phyloP scores from a whole-genome alignment of 2,888 invertebrate species.

The Oxytorus armatus region DNA sequence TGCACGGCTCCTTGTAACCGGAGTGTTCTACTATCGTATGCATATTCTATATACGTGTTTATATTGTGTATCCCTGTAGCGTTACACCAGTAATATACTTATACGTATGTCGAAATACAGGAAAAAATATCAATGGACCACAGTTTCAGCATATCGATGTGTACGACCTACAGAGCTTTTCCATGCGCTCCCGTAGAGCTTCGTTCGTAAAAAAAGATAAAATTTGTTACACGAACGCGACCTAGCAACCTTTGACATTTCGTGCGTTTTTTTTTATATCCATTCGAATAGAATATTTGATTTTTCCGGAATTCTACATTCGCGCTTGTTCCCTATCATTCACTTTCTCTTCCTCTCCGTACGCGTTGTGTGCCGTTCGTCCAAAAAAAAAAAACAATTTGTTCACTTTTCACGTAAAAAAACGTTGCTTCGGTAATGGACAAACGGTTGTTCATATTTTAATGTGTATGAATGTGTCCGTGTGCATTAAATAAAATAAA shows the following conservation, averaged over 20 bases:
- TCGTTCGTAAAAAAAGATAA: slow-evolving; percentile 32
- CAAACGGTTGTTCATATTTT: too few relatives aligned
- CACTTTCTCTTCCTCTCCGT: slow-evolving; percentile 16
- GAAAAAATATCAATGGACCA: slow-evolving; percentile 34
- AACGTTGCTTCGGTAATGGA: slow-evolving; percentile 17
- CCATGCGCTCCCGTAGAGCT: slow-evolving; percentile 23
- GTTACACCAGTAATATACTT: neutral
- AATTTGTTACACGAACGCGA: slow-evolving; percentile 46
- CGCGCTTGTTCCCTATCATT: slow-evolving; percentile 1
- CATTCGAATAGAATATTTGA: slow-evolving; percentile 30
- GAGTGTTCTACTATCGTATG: too few relatives aligned
- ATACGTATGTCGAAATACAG: neutral
- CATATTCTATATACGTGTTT: too few relatives aligned
- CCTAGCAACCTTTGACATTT: slow-evolving; percentile 46
- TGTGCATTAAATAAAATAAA: slow-evolving; percentile 15
- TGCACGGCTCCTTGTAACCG: too few relatives aligned
- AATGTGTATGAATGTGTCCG: neutral
- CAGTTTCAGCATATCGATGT: slow-evolving; percentile 9
- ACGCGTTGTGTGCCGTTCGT: neutral
- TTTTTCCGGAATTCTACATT: slow-evolving; percentile 28
- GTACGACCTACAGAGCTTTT: slow-evolving; percentile 14
- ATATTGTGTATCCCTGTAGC: neutral
- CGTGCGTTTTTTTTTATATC: slow-evolving; percentile 34
- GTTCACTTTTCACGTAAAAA: slow-evolving; percentile 3
- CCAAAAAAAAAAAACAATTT: slow-evolving; percentile 20